phyloP scores from a whole-genome alignment of 2,113 vertebrate species.

The Nerophis ophidion region DNA sequence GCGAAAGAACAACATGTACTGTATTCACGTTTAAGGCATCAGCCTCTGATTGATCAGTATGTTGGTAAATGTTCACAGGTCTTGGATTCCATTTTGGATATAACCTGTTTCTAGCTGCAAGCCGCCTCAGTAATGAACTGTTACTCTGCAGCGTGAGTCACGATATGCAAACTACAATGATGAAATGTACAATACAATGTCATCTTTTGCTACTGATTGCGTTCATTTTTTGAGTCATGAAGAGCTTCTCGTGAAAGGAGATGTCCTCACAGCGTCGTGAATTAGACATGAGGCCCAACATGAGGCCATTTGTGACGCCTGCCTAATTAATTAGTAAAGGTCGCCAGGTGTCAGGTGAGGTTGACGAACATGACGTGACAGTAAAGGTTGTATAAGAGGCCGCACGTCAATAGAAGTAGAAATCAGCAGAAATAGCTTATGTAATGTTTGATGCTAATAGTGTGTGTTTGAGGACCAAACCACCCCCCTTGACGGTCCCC shows the following conservation, averaged over 20 bases:
- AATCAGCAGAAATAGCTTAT: neutral
- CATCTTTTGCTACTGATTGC: no score
- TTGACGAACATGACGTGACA: neutral
- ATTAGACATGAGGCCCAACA: conserved; percentile 63
- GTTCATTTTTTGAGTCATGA: conserved; percentile 19
- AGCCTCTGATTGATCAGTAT: no score
- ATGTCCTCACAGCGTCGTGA: conserved; percentile 22
- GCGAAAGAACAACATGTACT: neutral
- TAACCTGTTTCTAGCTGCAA: no score
- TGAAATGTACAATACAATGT: no score
- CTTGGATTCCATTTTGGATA: no score
- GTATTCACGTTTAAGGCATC: no score
- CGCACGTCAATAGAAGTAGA: no score
- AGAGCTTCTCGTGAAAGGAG: conserved; percentile 23
- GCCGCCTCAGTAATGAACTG: no score
- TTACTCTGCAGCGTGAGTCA: no score
- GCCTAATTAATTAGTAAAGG: conserved; percentile 67
- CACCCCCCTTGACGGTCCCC: no score
- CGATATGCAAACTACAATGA: no score
- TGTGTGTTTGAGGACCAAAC: neutral
- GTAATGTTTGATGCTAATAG: neutral
- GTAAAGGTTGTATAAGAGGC: conserved; percentile 6
- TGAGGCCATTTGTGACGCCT: conserved; percentile 53
- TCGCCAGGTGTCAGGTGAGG: conserved; percentile 49
- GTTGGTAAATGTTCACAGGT: no score